Conservation (phyloP, 2,113 vertebrate genomes). For the Nesogale talazaci region DNA sequence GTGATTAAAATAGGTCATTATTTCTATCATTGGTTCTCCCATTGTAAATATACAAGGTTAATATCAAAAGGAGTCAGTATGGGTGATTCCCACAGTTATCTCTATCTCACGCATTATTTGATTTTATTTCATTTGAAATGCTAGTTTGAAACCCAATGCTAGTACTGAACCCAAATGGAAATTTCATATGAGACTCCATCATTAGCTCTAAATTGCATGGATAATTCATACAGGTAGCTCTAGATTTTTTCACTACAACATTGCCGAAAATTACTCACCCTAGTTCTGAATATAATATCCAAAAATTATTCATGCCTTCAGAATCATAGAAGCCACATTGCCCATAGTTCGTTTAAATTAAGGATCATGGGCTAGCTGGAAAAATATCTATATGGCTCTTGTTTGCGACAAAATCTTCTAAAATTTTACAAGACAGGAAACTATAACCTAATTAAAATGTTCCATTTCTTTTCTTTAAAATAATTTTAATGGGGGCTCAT, state of each 20-base stretch:
- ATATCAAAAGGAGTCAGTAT: slow-evolving; percentile 77
- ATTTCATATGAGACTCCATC: slow-evolving; percentile 74
- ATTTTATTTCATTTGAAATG: slow-evolving; percentile 84
- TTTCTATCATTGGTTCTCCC: slow-evolving; percentile 78
- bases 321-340: slow-evolving; percentile 2
- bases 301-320: slow-evolving; percentile 60
- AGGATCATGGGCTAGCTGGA: slow-evolving; percentile 40
- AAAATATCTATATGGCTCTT: slow-evolving; percentile 30
- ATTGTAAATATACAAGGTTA: slow-evolving; percentile 81
- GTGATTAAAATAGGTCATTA: slow-evolving; percentile 74
- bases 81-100: slow-evolving; percentile 74
- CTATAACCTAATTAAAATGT: slow-evolving; percentile 9
- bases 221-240: slow-evolving; percentile 55
- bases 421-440: not conserved
- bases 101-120: slow-evolving; percentile 73
- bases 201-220: slow-evolving; percentile 74
- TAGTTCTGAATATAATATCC: slow-evolving; percentile 32
- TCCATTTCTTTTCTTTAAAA: too few relatives aligned
- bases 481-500: too few relatives aligned
- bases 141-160: slow-evolving; percentile 84
- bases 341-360: slow-evolving; percentile 59
- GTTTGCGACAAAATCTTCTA: slow-evolving; percentile 13
- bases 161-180: slow-evolving; percentile 78
- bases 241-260: slow-evolving; percentile 54
- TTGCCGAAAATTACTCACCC: not conserved